Percentiles rank a stretch among this genome's conserved stretches.
These are phyloP conservation scores for Sminthurides bifidus DNA, from an alignment of 1,140 invertebrate genomes.

Conservation along the genomic window DNA sequence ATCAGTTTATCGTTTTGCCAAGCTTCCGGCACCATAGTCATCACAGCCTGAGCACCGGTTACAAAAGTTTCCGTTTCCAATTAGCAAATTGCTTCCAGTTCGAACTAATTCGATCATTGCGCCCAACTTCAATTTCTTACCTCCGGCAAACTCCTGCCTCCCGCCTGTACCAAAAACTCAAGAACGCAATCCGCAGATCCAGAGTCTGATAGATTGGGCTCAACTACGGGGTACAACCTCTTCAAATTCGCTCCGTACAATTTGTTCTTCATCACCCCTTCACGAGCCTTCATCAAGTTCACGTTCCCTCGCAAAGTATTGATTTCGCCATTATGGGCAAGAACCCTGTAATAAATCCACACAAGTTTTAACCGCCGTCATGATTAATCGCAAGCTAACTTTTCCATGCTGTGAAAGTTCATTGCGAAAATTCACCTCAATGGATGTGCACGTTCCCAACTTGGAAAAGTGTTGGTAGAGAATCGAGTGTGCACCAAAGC, in stretches of 20 bases:
- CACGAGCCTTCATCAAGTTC: conserved; percentile 95
- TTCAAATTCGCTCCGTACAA: conserved; percentile 69
- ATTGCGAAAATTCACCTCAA: conserved; percentile 52
- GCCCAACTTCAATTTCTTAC: conserved; percentile 1
- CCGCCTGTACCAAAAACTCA: conserved; percentile 90
- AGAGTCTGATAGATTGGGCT: conserved; percentile 93
- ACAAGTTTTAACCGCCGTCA: neutral
- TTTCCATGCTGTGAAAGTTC: neutral
- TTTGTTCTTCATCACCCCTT: conserved; percentile 90
- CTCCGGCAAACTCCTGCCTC: conserved; percentile 47
- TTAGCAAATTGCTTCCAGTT: neutral
- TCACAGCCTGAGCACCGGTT: conserved; percentile 57
- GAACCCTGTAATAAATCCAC: conserved; percentile 48
- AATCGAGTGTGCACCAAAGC: conserved; percentile 93
- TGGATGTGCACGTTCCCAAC: conserved; percentile 98
- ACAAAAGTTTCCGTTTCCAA: neutral
- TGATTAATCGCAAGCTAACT: neutral
- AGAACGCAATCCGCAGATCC: conserved; percentile 94
- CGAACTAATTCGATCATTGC: neutral
- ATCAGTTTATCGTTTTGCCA: conserved; percentile 95
- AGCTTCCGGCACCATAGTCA: conserved; percentile 99
- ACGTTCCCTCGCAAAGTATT: conserved; percentile 96
- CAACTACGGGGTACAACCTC: conserved; percentile 91
- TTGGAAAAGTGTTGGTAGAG: conserved; percentile 98
- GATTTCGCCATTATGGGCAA: conserved; percentile 99